Evolutionary conservation across 1,140 invertebrate species (phyloP).

Genomic region (Ylistrum balloti): DNA sequence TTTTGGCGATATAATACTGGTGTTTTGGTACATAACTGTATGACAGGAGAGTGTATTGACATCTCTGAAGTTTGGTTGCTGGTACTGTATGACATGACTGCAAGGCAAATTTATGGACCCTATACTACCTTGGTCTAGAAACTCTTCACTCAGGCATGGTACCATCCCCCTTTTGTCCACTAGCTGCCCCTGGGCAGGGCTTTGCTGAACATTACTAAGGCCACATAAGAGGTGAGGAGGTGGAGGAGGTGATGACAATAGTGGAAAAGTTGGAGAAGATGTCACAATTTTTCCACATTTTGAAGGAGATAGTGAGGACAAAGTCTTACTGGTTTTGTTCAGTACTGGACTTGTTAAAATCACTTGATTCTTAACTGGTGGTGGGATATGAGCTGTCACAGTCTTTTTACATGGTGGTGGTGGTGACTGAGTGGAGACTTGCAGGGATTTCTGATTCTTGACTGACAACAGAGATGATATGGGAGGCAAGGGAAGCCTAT

Average conservation of each 20-base stretch:
- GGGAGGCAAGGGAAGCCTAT: not conserved
- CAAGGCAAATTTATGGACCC: not conserved
- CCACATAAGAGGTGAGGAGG: not conserved
- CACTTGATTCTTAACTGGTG: no score
- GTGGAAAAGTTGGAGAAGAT: not conserved
- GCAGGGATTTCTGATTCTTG: not conserved
- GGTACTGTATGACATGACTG: not conserved
- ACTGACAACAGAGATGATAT: not conserved
- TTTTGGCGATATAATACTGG: not conserved
- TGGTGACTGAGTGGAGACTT: not conserved
- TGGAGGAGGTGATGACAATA: not conserved
- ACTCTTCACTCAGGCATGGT: no score
- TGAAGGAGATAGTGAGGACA: not conserved
- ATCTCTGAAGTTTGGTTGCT: not conserved
- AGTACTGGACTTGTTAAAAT: no score
- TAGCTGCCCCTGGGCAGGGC: not conserved
- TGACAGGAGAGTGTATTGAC: constrained; percentile 14
- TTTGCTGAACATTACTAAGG: not conserved
- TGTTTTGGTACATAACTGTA: not conserved
- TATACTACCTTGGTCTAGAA: no score
- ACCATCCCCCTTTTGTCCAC: not conserved
- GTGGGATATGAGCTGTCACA: no score
- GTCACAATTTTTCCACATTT: not conserved
- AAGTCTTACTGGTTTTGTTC: no score
- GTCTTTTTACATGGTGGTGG: no score